Conservation (phyloP, 2,113 vertebrate genomes). For the Oncorhynchus kisutch region DNA sequence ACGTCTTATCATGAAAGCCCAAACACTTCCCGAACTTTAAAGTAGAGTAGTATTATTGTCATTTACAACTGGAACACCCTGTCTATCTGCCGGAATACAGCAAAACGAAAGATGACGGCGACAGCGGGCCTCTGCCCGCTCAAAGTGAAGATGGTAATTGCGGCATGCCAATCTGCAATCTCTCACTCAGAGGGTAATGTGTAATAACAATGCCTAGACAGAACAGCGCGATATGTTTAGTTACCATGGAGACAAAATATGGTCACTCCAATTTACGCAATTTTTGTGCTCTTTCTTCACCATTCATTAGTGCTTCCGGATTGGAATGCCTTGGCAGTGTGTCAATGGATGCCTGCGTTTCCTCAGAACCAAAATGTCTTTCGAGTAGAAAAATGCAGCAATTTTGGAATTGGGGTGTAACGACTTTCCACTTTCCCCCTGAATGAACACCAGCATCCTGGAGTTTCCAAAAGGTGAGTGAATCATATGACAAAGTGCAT, state of each 20-base stretch:
- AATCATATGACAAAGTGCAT: conserved; percentile 44
- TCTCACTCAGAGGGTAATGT: conserved; percentile 42
- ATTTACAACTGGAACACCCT: neutral
- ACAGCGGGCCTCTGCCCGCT: conserved; percentile 27
- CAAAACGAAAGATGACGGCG: conserved; percentile 41
- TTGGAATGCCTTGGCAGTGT: conserved; percentile 45
- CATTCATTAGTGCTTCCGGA: conserved; percentile 28
- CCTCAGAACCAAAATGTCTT: conserved; percentile 3
- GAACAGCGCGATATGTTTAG: conserved; percentile 44
- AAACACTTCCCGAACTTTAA: too few relatives aligned
- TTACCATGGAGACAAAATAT: conserved; percentile 65
- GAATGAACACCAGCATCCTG: conserved; percentile 35
- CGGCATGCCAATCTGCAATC: conserved; percentile 31
- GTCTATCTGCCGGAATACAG: conserved; percentile 1
- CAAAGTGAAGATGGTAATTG: conserved; percentile 49
- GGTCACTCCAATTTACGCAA: conserved; percentile 20
- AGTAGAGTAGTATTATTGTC: too few relatives aligned
- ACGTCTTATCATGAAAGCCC: too few relatives aligned
- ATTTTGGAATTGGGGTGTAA: conserved; percentile 38
- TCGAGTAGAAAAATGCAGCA: conserved; percentile 27
- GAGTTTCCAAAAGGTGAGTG: conserved; percentile 51
- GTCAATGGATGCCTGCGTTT: conserved; percentile 22
- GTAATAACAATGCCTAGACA: conserved; percentile 33
- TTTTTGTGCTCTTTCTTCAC: neutral
- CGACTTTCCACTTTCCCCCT: conserved; percentile 53